Evolutionary conservation across 1,140 invertebrate species (phyloP).

Genomic region (Drosophila auraria): DNA sequence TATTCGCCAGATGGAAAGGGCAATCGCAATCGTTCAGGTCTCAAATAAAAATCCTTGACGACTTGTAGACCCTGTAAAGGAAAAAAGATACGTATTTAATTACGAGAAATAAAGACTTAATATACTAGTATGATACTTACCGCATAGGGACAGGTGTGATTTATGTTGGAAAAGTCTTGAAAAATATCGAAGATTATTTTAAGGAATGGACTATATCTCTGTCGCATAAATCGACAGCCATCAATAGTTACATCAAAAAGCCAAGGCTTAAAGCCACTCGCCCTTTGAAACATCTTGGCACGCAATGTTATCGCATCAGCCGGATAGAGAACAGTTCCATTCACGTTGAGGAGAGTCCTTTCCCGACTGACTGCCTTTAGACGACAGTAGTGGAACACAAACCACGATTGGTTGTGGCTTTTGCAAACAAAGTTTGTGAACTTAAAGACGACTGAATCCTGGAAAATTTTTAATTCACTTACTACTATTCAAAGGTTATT

Average conservation of each 20-base stretch:
- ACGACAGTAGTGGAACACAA: background rate
- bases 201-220: background rate
- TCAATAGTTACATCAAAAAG: background rate
- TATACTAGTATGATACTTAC: background rate
- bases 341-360: background rate
- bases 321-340: constrained; percentile 5
- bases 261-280: background rate
- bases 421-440: constrained; percentile 11
- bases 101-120: background rate
- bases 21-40: background rate
- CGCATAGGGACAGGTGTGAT: background rate
- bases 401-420: constrained; percentile 9
- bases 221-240: background rate
- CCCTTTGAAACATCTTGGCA: background rate
- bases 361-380: constrained; percentile 3
- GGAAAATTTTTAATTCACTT: background rate
- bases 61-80: background rate
- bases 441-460: constrained; percentile 7
- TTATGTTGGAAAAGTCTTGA: constrained; percentile 6
- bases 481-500: background rate
- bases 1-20: constrained; percentile 18
- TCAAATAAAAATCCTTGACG: background rate
- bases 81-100: background rate
- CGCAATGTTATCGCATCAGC: background rate
- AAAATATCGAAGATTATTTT: background rate